Percentiles rank a stretch among this genome's conserved stretches.
Conservation (phyloP, 2,113 vertebrate genomes). For the Egretta garzetta region DNA sequence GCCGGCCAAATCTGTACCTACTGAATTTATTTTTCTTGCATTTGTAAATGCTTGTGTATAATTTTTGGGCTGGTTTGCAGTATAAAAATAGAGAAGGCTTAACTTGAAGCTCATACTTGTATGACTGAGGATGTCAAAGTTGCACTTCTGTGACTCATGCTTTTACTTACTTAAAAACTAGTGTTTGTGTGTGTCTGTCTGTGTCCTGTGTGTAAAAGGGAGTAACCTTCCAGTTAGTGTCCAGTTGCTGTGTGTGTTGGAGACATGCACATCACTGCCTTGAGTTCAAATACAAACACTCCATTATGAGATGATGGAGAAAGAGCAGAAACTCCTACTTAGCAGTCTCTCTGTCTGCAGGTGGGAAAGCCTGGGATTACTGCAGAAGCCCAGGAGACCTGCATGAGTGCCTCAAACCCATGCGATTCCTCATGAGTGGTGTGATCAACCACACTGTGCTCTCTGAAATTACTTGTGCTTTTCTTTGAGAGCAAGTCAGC, state of each 20-base stretch:
- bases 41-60: neutral
- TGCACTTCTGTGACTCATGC: neutral
- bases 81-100: neutral
- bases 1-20: neutral
- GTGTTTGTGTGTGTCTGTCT: neutral
- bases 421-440: neutral
- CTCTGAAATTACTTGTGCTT: neutral
- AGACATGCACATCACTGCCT: neutral
- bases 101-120: neutral
- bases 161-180: neutral
- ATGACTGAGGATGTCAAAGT: neutral
- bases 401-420: neutral
- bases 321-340: neutral
- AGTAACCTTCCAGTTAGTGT: neutral
- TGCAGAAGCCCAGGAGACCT: neutral
- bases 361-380: neutral
- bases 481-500: conserved; percentile 4
- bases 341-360: neutral
- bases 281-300: neutral
- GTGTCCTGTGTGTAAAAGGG: neutral
- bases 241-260: neutral
- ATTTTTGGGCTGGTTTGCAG: neutral
- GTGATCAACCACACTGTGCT: neutral
- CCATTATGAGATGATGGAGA: neutral
- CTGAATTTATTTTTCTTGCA: neutral